Percentiles rank a stretch among this genome's conserved stretches.
These are phyloP conservation scores for Calonectris borealis DNA, from an alignment of 2,113 vertebrate species.

Conservation along the genomic window DNA sequence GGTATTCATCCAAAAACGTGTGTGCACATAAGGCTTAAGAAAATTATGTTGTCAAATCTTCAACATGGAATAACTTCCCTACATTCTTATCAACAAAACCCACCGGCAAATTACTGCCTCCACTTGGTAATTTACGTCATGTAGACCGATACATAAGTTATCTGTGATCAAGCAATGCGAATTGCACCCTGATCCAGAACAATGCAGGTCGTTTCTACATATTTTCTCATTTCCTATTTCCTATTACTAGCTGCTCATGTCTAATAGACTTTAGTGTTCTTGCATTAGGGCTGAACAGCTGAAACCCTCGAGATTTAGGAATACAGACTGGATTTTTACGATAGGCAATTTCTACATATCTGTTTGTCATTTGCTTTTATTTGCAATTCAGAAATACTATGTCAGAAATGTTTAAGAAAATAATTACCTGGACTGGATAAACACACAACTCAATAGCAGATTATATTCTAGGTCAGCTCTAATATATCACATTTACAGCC, in stretches of 20 bases:
- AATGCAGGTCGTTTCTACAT: not conserved
- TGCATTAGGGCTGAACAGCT: not conserved
- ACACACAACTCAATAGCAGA: not conserved
- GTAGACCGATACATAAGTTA: not conserved
- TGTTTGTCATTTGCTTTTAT: constrained; percentile 35
- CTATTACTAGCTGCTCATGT: not conserved
- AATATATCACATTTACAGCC: not conserved
- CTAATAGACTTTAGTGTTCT: not conserved
- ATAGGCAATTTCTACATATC: not conserved
- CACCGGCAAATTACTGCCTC: not conserved
- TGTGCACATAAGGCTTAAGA: not conserved
- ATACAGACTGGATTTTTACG: not conserved
- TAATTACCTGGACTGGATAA: constrained; percentile 28
- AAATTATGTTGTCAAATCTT: not conserved
- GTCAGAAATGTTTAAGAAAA: constrained; percentile 41
- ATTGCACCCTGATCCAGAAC: not conserved
- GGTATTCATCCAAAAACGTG: not conserved
- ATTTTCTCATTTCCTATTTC: not conserved
- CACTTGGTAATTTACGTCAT: not conserved
- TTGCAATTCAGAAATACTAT: constrained; percentile 17
- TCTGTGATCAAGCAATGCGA: not conserved
- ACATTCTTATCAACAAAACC: not conserved
- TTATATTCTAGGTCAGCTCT: constrained; percentile 3
- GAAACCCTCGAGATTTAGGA: not conserved
- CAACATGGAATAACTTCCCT: not conserved